phyloP scores from a whole-genome alignment of 1,140 invertebrate genomes.

The Galendromus occidentalis region DNA sequence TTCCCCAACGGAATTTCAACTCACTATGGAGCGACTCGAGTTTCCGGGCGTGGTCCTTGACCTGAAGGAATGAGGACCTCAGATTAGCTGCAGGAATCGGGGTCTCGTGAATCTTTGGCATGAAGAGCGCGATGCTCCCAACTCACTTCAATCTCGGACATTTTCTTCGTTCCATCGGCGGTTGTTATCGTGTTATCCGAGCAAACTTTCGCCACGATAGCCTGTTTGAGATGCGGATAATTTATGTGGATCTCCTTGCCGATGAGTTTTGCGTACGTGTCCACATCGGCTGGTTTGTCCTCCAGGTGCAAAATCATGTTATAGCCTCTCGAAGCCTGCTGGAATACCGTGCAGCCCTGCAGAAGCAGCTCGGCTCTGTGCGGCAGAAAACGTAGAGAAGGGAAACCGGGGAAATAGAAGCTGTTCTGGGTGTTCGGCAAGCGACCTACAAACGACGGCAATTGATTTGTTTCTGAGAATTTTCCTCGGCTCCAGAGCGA shows the following conservation, averaged over 20 bases:
- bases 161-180: conserved; percentile 32
- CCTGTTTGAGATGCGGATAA: conserved; percentile 71
- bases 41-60: neutral
- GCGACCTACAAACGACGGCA: neutral
- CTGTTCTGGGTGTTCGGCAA: neutral
- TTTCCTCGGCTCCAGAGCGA: too few relatives aligned
- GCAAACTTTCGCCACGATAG: conserved; percentile 20
- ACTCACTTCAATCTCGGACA: conserved; percentile 23
- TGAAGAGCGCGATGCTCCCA: too few relatives aligned
- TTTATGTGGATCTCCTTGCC: conserved; percentile 52
- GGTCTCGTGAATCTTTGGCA: too few relatives aligned
- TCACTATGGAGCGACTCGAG: neutral
- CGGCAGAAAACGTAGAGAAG: conserved; percentile 58
- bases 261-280: conserved; percentile 33
- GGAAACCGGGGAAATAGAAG: conserved; percentile 67
- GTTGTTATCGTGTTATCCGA: conserved; percentile 35
- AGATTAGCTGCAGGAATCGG: too few relatives aligned
- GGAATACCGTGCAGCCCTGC: conserved; percentile 62
- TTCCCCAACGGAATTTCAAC: conserved; percentile 28
- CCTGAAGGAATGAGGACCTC: neutral
- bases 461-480: too few relatives aligned
- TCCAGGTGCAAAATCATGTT: conserved; percentile 54
- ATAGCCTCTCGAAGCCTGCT: conserved; percentile 49
- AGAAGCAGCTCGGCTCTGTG: conserved; percentile 46
- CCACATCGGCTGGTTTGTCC: neutral